A percentile compares a stretch with the other conserved stretches of the same genome.
Evolutionary conservation across 2,888 invertebrate species (phyloP).

Genomic region (Biston stratarius): DNA sequence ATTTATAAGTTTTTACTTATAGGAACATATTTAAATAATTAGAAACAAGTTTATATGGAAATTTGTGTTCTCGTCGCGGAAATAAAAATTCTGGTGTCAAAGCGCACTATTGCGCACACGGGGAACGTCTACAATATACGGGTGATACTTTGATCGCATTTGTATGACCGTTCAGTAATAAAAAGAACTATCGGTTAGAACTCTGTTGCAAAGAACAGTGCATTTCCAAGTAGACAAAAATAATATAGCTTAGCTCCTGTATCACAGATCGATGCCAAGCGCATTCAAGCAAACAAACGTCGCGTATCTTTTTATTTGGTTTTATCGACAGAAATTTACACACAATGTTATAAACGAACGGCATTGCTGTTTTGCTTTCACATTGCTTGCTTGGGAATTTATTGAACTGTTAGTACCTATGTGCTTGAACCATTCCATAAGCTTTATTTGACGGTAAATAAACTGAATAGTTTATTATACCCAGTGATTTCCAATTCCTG

Average conservation of each 20-base stretch:
- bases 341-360: constrained; percentile 78
- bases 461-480: constrained; percentile 23
- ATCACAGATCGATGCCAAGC: constrained; percentile 31
- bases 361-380: constrained; percentile 69
- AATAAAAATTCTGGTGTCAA: too few relatives aligned
- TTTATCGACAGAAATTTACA: constrained; percentile 76
- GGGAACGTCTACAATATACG: too few relatives aligned
- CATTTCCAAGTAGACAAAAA: constrained; percentile 48
- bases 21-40: too few relatives aligned
- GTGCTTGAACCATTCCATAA: constrained; percentile 55
- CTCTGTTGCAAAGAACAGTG: neutral
- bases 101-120: too few relatives aligned
- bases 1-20: too few relatives aligned
- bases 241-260: constrained; percentile 32
- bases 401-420: constrained; percentile 61
- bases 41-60: too few relatives aligned
- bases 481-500: constrained; percentile 29
- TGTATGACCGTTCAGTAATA: neutral
- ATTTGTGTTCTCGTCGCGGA: too few relatives aligned
- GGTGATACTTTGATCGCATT: neutral
- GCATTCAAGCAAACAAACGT: constrained; percentile 53
- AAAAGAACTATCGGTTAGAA: too few relatives aligned
- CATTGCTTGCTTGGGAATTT: constrained; percentile 63
- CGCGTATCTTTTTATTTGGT: constrained; percentile 63
- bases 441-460: constrained; percentile 51